These are phyloP conservation scores for Arge pagana DNA, from an alignment of 2,888 invertebrate species.

Conservation along the genomic window DNA sequence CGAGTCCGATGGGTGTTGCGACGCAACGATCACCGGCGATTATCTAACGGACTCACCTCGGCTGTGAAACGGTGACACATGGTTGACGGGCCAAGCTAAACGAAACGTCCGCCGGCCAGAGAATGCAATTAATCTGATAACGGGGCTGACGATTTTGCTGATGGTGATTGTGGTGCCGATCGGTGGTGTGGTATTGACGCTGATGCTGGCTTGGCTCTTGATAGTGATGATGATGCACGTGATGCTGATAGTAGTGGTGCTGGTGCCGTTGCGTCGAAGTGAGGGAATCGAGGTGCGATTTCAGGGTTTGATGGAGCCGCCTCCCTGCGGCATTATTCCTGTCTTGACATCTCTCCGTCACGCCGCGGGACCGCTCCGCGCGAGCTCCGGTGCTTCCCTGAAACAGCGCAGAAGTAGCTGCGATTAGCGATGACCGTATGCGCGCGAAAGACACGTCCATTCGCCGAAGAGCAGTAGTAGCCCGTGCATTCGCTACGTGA, in stretches of 20 bases:
- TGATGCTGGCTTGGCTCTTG: constrained; percentile 6
- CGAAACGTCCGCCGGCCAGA: constrained; percentile 14
- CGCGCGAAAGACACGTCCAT: too few relatives aligned
- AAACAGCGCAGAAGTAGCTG: too few relatives aligned
- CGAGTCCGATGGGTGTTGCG: too few relatives aligned
- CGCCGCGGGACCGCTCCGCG: constrained; percentile 22
- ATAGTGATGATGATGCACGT: constrained; percentile 3
- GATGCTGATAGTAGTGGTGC: constrained; percentile 8
- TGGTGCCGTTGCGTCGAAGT: constrained; percentile 6
- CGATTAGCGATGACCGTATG: too few relatives aligned
- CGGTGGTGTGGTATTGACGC: background rate
- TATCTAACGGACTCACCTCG: too few relatives aligned
- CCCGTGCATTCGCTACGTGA: background rate
- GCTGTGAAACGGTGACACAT: constrained; percentile 1
- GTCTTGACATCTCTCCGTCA: constrained; percentile 23
- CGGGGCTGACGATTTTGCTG: constrained; percentile 6
- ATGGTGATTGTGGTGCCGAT: constrained; percentile 5
- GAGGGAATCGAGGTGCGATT: constrained; percentile 12
- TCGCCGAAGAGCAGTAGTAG: too few relatives aligned
- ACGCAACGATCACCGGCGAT: too few relatives aligned
- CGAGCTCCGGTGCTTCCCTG: constrained; percentile 23
- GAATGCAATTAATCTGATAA: background rate
- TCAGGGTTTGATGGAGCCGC: constrained; percentile 20
- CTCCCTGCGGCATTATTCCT: constrained; percentile 20
- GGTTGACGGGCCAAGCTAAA: constrained; percentile 5